Base-by-base conservation (phyloP, 2,797 vertebrate species). In the Percopsis omiscomaycus region DNA sequence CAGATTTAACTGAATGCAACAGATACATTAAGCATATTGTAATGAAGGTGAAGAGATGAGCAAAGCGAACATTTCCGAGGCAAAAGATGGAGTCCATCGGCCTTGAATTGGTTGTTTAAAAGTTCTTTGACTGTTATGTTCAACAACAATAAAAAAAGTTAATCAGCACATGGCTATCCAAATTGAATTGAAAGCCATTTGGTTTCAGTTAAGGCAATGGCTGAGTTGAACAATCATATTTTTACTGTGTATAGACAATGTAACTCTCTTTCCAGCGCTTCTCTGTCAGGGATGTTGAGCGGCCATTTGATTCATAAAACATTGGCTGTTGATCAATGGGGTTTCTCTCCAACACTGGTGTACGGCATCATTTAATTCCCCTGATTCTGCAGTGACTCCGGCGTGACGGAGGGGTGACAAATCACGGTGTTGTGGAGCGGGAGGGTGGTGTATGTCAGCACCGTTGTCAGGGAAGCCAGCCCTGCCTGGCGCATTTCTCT, bases 381-480 rank as follows among this genome's bases (percentile, higher is more conserved):
- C 79, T 79, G 84, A 73, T 82, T 79, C 77, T 66, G 74, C 69
- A 52, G 64, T 69, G 56, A 73, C 76, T 86, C 79, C 61, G 46
- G 58, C 27, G 71, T 68, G 77, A 83, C 85, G 64, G 69, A 2
- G 57, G 67, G 66, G 71, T 81, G 83, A 86, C 84, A 87, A 87
- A 89, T 87, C 86, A 81, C 77, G 60, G 75, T 27, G 57, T 55
- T 64, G 69, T 58, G 65, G 74, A 66, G 69, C 61, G 29, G 54
- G 62, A 83, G 51, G 28, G 37, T 80, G 73, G 77, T 71, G 73
- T 87, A 79, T 77, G 80, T 88, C 83, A 89, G 74, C 73, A 65
- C 69, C 74, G 14, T 67, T 89, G 86, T 86, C 86, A 85, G 78
- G 45, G 37, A 70, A 62, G 55, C 78, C 74, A 51, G 70, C 61